phyloP scores from a whole-genome alignment of 2,797 vertebrate genomes.

The Anisognathus igniventris region DNA sequence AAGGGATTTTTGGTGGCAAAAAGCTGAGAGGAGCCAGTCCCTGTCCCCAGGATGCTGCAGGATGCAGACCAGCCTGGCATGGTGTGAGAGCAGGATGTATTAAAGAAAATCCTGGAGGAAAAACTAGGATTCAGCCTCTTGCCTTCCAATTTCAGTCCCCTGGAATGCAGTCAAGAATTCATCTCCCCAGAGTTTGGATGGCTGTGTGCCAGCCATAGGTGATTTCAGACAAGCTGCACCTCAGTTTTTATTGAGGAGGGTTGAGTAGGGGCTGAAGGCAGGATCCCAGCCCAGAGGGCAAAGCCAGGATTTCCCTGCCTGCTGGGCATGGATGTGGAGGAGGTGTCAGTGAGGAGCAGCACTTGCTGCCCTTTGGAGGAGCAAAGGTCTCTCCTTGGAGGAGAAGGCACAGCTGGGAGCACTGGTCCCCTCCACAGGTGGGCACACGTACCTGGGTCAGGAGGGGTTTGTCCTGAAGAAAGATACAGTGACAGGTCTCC shows the following conservation, averaged over 20 bases:
- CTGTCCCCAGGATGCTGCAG: not conserved
- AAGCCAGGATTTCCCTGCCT: not conserved
- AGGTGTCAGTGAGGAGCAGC: not conserved
- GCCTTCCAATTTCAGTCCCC: not conserved
- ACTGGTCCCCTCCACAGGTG: not conserved
- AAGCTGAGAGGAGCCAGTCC: rapidly evolving
- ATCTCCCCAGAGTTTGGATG: not conserved
- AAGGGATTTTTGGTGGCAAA: not conserved
- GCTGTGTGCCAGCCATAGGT: rapidly evolving
- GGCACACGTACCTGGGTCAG: not conserved
- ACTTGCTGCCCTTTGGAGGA: not conserved
- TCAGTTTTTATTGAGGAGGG: not conserved
- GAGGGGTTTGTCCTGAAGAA: not conserved
- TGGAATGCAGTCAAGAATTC: not conserved
- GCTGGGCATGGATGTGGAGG: rapidly evolving
- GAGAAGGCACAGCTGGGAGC: not conserved
- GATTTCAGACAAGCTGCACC: not conserved
- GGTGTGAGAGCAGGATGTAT: not conserved
- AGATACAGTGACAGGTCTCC: rapidly evolving
- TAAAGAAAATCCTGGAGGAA: not conserved
- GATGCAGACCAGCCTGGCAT: too few relatives aligned
- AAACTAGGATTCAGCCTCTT: not conserved
- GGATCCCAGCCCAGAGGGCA: not conserved
- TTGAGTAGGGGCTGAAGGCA: not conserved
- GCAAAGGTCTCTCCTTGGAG: not conserved